Evolutionary conservation across 2,113 vertebrate species (phyloP).

Genomic region (Castor canadensis): DNA sequence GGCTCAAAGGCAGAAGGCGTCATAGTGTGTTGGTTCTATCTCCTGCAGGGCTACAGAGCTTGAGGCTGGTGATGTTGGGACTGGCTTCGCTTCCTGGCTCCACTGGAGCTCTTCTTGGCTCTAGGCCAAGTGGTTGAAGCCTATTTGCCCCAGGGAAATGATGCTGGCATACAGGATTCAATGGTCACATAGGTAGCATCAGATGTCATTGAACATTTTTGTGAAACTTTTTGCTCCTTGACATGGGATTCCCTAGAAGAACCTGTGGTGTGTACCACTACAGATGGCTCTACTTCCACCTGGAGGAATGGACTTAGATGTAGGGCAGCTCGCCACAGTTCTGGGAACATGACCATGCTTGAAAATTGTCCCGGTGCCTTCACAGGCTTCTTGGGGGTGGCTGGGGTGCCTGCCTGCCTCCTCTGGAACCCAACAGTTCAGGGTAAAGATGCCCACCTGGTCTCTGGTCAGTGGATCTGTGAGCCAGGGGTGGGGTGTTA

Average conservation of each 20-base stretch:
- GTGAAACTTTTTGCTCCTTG: neutral
- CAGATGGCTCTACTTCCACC: neutral
- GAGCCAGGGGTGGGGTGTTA: neutral
- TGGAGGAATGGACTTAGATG: neutral
- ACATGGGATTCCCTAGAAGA: neutral
- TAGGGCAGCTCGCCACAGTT: neutral
- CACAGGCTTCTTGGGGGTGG: neutral
- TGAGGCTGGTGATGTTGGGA: neutral
- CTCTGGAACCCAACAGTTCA: neutral
- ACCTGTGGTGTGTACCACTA: accelerated
- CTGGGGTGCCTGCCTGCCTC: neutral
- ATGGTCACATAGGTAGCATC: neutral
- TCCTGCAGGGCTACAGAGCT: neutral
- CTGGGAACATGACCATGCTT: accelerated
- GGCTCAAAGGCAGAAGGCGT: neutral
- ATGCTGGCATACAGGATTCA: neutral
- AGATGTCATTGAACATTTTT: neutral
- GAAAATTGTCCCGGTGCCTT: neutral
- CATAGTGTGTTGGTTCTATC: accelerated
- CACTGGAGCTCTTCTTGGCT: neutral
- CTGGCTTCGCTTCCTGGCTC: neutral
- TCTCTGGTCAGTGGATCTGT: neutral
- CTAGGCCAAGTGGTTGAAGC: neutral
- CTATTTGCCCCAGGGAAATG: neutral
- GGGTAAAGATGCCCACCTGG: neutral